A percentile compares a stretch with the other conserved stretches of the same genome.
phyloP scores from a whole-genome alignment of 1,140 invertebrate species.

The Listronotus bonariensis region DNA sequence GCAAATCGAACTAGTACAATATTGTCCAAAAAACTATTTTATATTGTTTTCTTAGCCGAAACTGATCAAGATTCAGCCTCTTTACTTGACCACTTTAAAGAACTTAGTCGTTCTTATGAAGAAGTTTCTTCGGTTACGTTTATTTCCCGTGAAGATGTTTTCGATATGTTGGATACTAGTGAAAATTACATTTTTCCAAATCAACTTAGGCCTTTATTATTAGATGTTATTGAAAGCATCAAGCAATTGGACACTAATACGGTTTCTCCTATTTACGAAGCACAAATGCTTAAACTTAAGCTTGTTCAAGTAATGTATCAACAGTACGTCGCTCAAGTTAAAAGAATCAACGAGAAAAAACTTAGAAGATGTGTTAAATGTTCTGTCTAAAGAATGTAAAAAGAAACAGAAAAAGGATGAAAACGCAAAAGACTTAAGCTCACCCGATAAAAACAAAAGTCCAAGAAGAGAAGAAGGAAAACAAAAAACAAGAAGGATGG shows the following conservation, averaged over 20 bases:
- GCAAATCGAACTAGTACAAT: slow-evolving; percentile 18
- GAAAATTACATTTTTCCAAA: slow-evolving; percentile 18
- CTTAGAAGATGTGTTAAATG: slow-evolving; percentile 19
- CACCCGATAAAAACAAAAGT: background rate
- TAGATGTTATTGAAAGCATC: slow-evolving; percentile 18
- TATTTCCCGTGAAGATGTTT: slow-evolving; percentile 31
- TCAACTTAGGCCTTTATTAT: slow-evolving; percentile 14
- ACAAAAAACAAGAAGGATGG: slow-evolving; percentile 11
- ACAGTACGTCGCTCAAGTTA: slow-evolving; percentile 23
- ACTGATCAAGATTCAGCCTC: slow-evolving; percentile 10
- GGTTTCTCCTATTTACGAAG: background rate
- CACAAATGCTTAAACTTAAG: slow-evolving; percentile 34
- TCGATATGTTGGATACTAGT: slow-evolving; percentile 14
- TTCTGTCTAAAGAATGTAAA: slow-evolving; percentile 27
- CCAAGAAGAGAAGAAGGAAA: background rate
- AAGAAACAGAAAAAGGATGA: slow-evolving; percentile 24
- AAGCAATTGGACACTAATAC: background rate
- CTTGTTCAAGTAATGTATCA: slow-evolving; percentile 34
- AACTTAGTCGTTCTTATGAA: slow-evolving; percentile 19
- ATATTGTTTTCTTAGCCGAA: slow-evolving; percentile 26
- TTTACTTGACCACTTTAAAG: slow-evolving; percentile 15
- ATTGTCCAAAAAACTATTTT: slow-evolving; percentile 37
- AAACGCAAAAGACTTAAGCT: background rate
- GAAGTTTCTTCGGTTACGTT: slow-evolving; percentile 32
- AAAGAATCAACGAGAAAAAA: slow-evolving; percentile 20